Evolutionary conservation across 2,888 invertebrate species (phyloP), one percentile per base, ranked within the genome.

Genomic region (Pterobdella sp.): DNA sequence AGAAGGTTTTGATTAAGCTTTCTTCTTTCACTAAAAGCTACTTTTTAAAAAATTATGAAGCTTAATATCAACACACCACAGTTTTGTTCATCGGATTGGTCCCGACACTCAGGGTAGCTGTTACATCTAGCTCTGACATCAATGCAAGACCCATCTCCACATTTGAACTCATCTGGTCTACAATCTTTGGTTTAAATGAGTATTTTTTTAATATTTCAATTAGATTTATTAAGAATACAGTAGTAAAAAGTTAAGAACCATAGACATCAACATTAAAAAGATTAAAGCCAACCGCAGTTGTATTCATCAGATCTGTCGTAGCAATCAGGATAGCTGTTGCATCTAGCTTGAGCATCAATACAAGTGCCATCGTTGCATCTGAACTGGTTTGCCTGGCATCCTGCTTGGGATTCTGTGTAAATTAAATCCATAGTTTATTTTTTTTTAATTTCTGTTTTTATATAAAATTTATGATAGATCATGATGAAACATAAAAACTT

Each of bases 281-380:
- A 42, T 42, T 14, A 42, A 42, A 42, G 7, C 35, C 37, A 7
- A 66, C 67, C 35, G 72, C 76, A 75, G 34, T 72, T 34, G 31
- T 67, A 36, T 74, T 77, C 77, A 65, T 77, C 77, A 1, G 71
- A 56, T 22, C 74, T 68, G 26, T 74, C 74, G 1, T 36, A 29
- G 72, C 77, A 77, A 52, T 77, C 75, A 26, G 26, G 10, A 7
- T 68, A 52, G 22, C 74, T 37, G 49, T 77, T 74, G 67, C 77
- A 77, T 26, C 64, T 68, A 22, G 63, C 60, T 7, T 64, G 29
- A 1, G 31, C 52, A n/a, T 73, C 73, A 31, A 77, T 70, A 63
- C 77, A 77, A 1, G 36, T 63, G 32, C 75, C 74, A 52, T 68
- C 67, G 10, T 42, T 7, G 37, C 77, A 77, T 26, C 66, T 64